Evolutionary conservation across 2,888 invertebrate species (phyloP).

Genomic region (Stictocephala bisonia): DNA sequence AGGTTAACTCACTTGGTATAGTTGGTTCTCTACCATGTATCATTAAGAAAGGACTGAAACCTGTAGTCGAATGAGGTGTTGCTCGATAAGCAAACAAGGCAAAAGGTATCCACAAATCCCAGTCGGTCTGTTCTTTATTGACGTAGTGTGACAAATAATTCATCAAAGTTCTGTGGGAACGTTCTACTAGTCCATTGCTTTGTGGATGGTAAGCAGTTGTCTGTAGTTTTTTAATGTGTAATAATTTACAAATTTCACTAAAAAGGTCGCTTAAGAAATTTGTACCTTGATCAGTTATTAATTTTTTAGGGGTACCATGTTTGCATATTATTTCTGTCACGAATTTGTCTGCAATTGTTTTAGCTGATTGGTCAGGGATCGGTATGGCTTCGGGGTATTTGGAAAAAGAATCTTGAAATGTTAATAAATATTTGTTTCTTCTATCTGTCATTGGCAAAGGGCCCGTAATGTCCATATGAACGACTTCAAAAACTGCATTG

Average conservation of each 20-base stretch:
- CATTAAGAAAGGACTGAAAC: neutral
- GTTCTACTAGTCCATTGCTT: neutral
- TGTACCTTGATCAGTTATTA: too few relatives aligned
- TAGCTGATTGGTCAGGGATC: neutral
- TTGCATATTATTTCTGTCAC: too few relatives aligned
- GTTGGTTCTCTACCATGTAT: too few relatives aligned
- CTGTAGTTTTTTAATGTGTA: too few relatives aligned
- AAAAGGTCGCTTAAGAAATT: too few relatives aligned
- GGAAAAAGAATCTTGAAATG: neutral
- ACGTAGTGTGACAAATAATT: neutral
- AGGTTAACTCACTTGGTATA: too few relatives aligned
- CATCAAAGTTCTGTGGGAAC: neutral
- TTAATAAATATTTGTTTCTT: neutral
- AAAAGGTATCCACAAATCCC: neutral
- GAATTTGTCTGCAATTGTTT: too few relatives aligned
- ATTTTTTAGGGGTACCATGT: too few relatives aligned
- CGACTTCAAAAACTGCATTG: neutral
- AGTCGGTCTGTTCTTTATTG: neutral
- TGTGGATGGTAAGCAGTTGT: too few relatives aligned
- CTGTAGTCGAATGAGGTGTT: neutral
- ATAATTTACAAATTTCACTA: too few relatives aligned
- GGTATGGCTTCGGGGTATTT: neutral
- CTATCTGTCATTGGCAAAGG: neutral
- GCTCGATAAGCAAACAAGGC: neutral
- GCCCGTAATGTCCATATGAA: constrained; percentile 1